These are phyloP conservation scores for Panopea generosa DNA, from an alignment of 2,888 invertebrate species.

Conservation along the genomic window DNA sequence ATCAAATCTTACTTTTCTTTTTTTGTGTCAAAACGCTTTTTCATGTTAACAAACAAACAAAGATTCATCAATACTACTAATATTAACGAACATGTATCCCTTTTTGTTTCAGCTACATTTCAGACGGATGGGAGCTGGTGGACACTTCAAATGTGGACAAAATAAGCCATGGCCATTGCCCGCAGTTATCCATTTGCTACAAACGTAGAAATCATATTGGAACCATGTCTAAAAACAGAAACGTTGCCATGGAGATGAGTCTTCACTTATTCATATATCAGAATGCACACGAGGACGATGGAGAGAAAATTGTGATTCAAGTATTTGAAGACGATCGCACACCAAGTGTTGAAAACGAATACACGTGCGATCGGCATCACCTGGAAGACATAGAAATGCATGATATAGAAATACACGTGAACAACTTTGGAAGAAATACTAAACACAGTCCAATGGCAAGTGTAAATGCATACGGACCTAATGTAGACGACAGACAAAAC, in stretches of 20 bases:
- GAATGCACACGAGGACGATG: constrained; percentile 53
- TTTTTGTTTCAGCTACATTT: constrained; percentile 65
- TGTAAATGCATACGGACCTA: constrained; percentile 10
- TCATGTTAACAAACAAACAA: too few species aligned
- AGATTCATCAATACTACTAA: too few species aligned
- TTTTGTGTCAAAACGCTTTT: too few species aligned
- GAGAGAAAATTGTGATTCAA: constrained; percentile 68
- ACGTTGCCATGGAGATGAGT: constrained; percentile 60
- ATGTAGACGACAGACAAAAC: constrained; percentile 5
- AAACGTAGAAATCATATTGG: constrained; percentile 22
- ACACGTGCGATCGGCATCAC: constrained; percentile 23
- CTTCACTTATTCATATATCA: constrained; percentile 67
- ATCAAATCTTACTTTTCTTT: too few species aligned
- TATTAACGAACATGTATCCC: too few species aligned
- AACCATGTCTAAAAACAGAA: not conserved
- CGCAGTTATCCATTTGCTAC: constrained; percentile 68
- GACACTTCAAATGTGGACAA: constrained; percentile 48
- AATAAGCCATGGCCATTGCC: constrained; percentile 70
- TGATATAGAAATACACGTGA: constrained; percentile 28
- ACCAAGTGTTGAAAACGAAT: constrained; percentile 2
- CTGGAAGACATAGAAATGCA: too few species aligned
- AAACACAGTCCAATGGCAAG: not conserved
- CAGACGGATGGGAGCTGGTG: constrained; percentile 66
- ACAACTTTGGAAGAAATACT: constrained; percentile 14
- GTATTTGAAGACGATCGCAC: constrained; percentile 52